Evolutionary conservation across 2,888 invertebrate genomes (phyloP).

Genomic region (Drosophila algonquin): DNA sequence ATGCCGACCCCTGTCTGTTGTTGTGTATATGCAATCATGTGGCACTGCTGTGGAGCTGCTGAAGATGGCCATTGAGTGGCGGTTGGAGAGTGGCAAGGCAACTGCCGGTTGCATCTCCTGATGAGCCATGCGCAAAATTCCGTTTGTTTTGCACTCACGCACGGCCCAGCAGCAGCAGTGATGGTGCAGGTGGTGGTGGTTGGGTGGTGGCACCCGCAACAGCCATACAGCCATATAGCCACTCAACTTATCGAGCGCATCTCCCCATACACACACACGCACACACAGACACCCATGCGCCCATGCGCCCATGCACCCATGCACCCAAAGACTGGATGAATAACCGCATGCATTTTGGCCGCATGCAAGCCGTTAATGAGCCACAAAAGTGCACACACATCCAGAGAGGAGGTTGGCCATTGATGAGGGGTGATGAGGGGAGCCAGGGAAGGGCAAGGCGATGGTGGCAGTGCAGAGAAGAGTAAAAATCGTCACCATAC

Average conservation of each 20-base stretch:
- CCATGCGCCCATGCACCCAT: conserved; percentile 17
- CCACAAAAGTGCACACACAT: conserved; percentile 68
- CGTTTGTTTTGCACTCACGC: conserved; percentile 68
- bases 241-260: conserved; percentile 61
- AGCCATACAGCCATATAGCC: conserved; percentile 46
- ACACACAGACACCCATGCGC: conserved; percentile 7
- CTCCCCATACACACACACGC: conserved; percentile 18
- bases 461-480: neutral
- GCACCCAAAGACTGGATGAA: conserved; percentile 49
- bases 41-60: conserved; percentile 29
- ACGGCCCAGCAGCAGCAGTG: conserved; percentile 26
- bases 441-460: neutral
- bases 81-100: conserved; percentile 23
- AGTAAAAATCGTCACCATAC: conserved; percentile 22
- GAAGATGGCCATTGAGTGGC: conserved; percentile 33
- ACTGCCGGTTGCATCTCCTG: conserved; percentile 42
- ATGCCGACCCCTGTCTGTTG: conserved; percentile 21
- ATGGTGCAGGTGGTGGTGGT: neutral
- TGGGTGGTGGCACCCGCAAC: conserved; percentile 5
- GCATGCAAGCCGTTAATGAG: conserved; percentile 77
- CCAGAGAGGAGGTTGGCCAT: conserved; percentile 24
- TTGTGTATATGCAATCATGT: conserved; percentile 22
- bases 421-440: conserved; percentile 15
- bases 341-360: conserved; percentile 62
- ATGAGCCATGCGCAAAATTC: conserved; percentile 56